Conservation (phyloP, 2,888 invertebrate genomes). For the Coecobrya sp. region DNA sequence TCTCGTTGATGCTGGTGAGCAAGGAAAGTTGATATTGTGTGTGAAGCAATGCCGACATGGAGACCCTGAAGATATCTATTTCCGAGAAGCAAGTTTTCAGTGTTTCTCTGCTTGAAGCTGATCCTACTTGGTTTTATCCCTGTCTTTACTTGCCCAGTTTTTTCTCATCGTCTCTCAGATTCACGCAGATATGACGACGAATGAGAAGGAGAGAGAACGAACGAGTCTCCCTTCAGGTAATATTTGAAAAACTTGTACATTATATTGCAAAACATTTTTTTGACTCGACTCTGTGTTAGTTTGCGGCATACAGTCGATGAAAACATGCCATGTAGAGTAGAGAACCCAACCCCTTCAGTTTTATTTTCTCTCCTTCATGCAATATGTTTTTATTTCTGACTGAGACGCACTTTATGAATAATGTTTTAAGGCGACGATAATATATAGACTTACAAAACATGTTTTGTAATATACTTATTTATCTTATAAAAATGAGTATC, state of each 20-base stretch:
- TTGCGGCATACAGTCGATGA: not conserved
- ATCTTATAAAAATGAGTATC: too few species aligned
- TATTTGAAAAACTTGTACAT: slow-evolving; percentile 8
- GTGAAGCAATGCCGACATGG: slow-evolving; percentile 15
- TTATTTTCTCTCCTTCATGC: not conserved
- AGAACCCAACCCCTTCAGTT: not conserved
- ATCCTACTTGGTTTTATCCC: not conserved
- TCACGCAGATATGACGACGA: not conserved
- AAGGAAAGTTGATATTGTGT: slow-evolving; percentile 19
- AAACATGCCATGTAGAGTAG: not conserved
- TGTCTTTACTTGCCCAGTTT: not conserved
- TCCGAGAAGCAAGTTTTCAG: not conserved
- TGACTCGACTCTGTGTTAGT: not conserved
- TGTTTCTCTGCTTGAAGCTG: not conserved
- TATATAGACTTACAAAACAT: too few species aligned
- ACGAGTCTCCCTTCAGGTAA: not conserved
- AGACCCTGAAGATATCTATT: slow-evolving; percentile 20
- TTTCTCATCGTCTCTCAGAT: not conserved
- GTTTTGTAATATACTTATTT: too few species aligned
- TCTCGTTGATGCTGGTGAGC: slow-evolving; percentile 14
- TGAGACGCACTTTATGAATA: too few species aligned
- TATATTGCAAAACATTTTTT: not conserved
- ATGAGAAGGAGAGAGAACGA: not conserved
- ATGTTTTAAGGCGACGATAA: too few species aligned
- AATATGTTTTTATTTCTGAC: not conserved